phyloP scores from a whole-genome alignment of 30 jellyfish, hydroid and myxozoan species.

The Aurelia aurita region DNA sequence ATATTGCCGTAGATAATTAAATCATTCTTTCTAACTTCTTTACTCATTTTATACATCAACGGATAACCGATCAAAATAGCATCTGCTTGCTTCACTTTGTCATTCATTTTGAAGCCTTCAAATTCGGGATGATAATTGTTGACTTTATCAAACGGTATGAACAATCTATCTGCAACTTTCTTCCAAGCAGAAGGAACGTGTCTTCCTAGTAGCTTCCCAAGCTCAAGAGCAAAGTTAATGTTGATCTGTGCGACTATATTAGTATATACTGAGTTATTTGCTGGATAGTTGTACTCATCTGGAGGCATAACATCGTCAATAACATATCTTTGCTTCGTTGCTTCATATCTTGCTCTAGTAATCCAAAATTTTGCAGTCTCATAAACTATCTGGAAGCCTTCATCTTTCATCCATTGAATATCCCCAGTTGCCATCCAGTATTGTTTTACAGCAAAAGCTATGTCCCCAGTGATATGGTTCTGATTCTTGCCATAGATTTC shows the following conservation, averaged over 20 bases:
- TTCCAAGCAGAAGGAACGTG: slow-evolving; percentile 50
- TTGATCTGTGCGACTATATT: slow-evolving; percentile 62
- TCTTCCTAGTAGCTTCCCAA: slow-evolving; percentile 27
- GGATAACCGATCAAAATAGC: slow-evolving; percentile 63
- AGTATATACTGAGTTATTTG: slow-evolving; percentile 73
- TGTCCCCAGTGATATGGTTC: slow-evolving; percentile 78
- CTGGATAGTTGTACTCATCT: slow-evolving; percentile 79
- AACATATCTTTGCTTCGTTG: slow-evolving; percentile 19
- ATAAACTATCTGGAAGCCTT: slow-evolving; percentile 53
- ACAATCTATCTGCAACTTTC: slow-evolving; percentile 28
- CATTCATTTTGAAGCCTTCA: slow-evolving; percentile 64
- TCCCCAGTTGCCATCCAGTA: slow-evolving; percentile 68
- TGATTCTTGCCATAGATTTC: slow-evolving; percentile 69
- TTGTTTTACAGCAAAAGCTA: slow-evolving; percentile 69
- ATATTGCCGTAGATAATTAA: slow-evolving; percentile 18
- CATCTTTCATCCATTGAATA: slow-evolving; percentile 42
- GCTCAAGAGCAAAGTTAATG: slow-evolving; percentile 54
- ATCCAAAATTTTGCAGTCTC: slow-evolving; percentile 71
- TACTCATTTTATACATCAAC: slow-evolving; percentile 57
- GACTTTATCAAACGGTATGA: slow-evolving; percentile 57
- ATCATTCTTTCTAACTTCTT: slow-evolving; percentile 45
- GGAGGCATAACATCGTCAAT: slow-evolving; percentile 86
- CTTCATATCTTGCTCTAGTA: slow-evolving; percentile 38
- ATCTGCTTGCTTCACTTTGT: slow-evolving; percentile 81
- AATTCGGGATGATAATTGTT: slow-evolving; percentile 73